Percentiles rank a stretch among this genome's conserved stretches.
phyloP scores from a whole-genome alignment of 2,888 invertebrate species.

The Caenorhabditis sp. region DNA sequence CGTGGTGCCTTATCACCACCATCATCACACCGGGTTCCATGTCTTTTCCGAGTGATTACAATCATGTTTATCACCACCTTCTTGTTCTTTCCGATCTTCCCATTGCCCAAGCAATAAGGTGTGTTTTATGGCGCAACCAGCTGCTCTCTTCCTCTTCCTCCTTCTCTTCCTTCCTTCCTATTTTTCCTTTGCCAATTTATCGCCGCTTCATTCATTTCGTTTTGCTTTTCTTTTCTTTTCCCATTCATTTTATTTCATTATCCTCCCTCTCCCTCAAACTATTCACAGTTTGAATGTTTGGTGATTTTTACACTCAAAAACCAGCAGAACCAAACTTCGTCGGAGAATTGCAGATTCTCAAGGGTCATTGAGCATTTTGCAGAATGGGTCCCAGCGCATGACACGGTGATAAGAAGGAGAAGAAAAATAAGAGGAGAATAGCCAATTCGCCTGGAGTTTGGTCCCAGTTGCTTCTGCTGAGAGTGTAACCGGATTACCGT shows the following conservation, averaged over 20 bases:
- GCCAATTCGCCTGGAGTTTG: slow-evolving; percentile 46
- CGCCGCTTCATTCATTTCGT: slow-evolving; percentile 15
- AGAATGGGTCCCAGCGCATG: slow-evolving; percentile 20
- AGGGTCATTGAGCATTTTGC: slow-evolving; percentile 54
- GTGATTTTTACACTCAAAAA: not conserved
- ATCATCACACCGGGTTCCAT: not conserved
- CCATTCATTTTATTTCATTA: not conserved
- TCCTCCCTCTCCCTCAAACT: not conserved
- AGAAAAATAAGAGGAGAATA: slow-evolving; percentile 9
- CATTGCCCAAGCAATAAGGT: slow-evolving; percentile 36
- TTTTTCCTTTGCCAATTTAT: too few species aligned
- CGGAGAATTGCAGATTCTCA: slow-evolving; percentile 57
- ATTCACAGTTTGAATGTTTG: not conserved
- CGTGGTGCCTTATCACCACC: not conserved
- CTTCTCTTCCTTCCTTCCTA: not conserved
- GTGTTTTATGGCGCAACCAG: slow-evolving; percentile 57
- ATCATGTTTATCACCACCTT: slow-evolving; percentile 52
- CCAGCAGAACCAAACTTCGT: not conserved
- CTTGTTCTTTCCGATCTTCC: slow-evolving; percentile 23
- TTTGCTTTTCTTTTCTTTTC: slow-evolving; percentile 12
- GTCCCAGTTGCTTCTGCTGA: not conserved
- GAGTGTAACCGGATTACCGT: not conserved
- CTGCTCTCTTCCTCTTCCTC: slow-evolving; percentile 33
- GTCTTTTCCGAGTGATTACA: slow-evolving; percentile 30
- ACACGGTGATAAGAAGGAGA: slow-evolving; percentile 34